These are phyloP conservation scores for Turnix velox DNA, from an alignment of 2,113 vertebrate genomes.

Conservation along the genomic window DNA sequence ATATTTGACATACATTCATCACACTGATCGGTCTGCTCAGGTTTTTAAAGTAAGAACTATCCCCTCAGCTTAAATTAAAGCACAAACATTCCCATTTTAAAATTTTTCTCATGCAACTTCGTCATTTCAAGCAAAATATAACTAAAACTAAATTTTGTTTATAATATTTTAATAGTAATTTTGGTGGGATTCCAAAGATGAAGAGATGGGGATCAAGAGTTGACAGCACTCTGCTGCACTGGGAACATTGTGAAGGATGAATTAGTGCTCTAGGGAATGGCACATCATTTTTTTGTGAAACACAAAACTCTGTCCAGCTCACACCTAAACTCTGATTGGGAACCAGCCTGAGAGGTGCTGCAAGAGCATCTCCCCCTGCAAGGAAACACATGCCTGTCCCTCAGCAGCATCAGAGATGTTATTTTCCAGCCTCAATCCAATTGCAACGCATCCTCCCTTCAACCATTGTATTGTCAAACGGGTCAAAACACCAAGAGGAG, in stretches of 20 bases:
- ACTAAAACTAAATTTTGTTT: background rate
- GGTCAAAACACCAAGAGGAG: background rate
- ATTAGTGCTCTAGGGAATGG: background rate
- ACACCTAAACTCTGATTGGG: background rate
- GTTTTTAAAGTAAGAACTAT: background rate
- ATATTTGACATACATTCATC: background rate
- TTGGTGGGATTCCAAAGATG: background rate
- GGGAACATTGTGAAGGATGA: background rate
- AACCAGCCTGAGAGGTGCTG: rapidly evolving
- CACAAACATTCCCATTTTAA: background rate
- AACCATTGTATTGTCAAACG: conserved; percentile 9
- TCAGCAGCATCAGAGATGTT: background rate
- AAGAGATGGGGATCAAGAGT: background rate
- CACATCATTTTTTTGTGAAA: background rate
- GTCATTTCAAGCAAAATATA: background rate
- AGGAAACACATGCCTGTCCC: background rate
- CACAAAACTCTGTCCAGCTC: background rate
- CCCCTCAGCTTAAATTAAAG: background rate
- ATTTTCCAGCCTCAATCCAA: background rate
- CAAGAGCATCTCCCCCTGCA: background rate
- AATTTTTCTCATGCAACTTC: background rate
- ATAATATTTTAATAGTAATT: background rate
- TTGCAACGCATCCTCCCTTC: background rate
- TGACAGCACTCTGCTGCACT: background rate
- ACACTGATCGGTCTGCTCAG: background rate